phyloP scores from a whole-genome alignment of 2,888 invertebrate species.

The Drosophila percnosoma region DNA sequence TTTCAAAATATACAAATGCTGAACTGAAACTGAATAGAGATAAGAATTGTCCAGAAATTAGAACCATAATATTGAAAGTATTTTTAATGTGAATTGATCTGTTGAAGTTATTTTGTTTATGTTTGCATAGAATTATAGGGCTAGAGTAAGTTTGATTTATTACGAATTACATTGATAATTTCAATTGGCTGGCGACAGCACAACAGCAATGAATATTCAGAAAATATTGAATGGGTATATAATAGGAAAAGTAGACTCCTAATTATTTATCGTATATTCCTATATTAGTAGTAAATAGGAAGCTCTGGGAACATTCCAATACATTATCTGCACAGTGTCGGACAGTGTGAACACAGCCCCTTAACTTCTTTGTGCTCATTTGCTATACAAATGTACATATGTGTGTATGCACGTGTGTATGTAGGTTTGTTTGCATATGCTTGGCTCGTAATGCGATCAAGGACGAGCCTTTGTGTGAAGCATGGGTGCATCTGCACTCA shows the following conservation, averaged over 20 bases:
- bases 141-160: not conserved
- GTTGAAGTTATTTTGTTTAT: not conserved
- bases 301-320: not conserved
- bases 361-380: not conserved
- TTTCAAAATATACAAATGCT: not conserved
- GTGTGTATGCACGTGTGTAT: not conserved
- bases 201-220: not conserved
- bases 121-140: not conserved
- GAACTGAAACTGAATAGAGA: not conserved
- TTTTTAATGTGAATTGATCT: not conserved
- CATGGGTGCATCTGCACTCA: constrained; percentile 13
- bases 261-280: not conserved
- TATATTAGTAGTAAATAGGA: not conserved
- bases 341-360: not conserved
- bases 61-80: not conserved
- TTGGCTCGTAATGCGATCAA: constrained; percentile 54
- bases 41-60: not conserved
- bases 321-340: constrained; percentile 5
- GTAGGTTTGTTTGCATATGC: constrained; percentile 3
- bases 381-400: not conserved
- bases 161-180: not conserved
- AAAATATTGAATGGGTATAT: not conserved
- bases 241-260: not conserved
- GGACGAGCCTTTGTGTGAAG: constrained; percentile 32
- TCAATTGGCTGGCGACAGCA: not conserved